phyloP scores from a whole-genome alignment of 2,797 vertebrate genomes.

The Crotalus adamanteus region DNA sequence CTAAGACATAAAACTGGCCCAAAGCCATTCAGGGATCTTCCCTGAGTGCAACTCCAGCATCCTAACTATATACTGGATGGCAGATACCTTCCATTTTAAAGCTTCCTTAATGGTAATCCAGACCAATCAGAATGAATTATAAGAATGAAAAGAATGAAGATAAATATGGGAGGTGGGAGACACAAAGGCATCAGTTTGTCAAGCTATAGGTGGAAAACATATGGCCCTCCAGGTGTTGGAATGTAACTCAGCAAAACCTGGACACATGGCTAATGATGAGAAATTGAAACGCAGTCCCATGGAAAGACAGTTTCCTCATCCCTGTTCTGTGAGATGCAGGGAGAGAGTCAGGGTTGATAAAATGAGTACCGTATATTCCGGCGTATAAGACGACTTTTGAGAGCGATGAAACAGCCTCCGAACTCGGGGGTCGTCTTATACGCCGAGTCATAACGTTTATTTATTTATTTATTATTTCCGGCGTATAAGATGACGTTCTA shows the following conservation, averaged over 20 bases:
- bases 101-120: neutral
- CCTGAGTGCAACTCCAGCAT: neutral
- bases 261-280: neutral
- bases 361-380: too few species aligned
- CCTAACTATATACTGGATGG: neutral
- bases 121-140: neutral
- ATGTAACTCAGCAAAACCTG: neutral
- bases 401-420: too few species aligned
- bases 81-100: neutral
- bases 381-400: too few species aligned
- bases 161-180: neutral
- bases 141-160: neutral
- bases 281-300: neutral
- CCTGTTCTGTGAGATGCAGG: neutral
- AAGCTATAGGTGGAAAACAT: neutral
- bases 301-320: neutral
- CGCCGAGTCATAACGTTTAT: too few species aligned
- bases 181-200: neutral
- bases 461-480: too few species aligned
- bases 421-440: too few species aligned
- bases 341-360: neutral
- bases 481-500: too few species aligned
- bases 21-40: neutral
- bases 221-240: neutral
- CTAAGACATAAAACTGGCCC: neutral